phyloP scores from a whole-genome alignment of 2,888 invertebrate species.

The Ochropleura plecta region DNA sequence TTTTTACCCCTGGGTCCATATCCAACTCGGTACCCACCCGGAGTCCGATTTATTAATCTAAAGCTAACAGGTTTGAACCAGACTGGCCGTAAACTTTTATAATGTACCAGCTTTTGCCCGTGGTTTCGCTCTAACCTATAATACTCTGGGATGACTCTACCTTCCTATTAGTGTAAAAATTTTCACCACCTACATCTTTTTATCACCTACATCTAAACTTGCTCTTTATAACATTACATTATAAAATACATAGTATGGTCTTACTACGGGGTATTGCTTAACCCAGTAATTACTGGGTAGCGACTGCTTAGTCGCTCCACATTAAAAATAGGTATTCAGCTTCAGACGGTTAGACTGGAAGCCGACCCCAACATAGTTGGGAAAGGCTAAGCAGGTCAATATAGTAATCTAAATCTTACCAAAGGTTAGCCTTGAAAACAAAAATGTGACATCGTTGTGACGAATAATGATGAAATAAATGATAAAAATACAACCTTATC shows the following conservation, averaged over 20 bases:
- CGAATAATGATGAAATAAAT: slow-evolving; percentile 23
- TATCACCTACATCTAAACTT: neutral
- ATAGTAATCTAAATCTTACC: neutral
- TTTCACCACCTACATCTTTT: too few relatives aligned
- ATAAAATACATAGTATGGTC: too few relatives aligned
- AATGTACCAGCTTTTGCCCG: neutral
- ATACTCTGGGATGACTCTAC: neutral
- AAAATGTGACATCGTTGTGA: neutral
- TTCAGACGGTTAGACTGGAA: too few relatives aligned
- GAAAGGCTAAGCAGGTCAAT: too few relatives aligned
- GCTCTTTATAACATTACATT: neutral
- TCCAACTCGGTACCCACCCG: neutral
- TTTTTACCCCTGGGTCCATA: slow-evolving; percentile 2
- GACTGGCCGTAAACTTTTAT: neutral
- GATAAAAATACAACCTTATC: slow-evolving; percentile 12
- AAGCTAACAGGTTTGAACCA: neutral
- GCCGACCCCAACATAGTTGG: too few relatives aligned
- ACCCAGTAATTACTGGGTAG: too few relatives aligned
- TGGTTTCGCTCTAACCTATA: too few relatives aligned
- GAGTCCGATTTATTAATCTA: slow-evolving; percentile 21
- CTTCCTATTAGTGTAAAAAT: neutral
- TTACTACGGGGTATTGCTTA: too few relatives aligned
- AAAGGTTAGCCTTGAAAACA: neutral
- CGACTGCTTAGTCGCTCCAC: too few relatives aligned
- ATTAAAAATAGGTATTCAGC: too few relatives aligned